Conservation (phyloP, 2,113 vertebrate species). For the Pterocles orientalis region DNA sequence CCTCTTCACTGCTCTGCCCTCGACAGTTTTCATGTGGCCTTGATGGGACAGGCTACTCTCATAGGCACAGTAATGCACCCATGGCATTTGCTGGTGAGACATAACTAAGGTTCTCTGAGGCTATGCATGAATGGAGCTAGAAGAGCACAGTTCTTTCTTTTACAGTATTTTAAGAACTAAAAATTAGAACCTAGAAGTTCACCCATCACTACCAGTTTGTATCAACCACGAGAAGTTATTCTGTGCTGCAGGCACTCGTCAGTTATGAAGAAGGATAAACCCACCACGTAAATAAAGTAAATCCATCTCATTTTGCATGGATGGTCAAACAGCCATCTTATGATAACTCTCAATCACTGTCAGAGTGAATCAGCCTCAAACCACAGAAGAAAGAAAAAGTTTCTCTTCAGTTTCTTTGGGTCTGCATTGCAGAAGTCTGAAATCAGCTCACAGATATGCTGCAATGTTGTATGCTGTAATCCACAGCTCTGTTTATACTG, state of each 20-base stretch:
- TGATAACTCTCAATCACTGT: slow-evolving; percentile 15
- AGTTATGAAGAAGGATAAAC: not conserved
- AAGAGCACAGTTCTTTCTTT: not conserved
- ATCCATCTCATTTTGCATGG: slow-evolving; percentile 26
- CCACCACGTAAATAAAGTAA: not conserved
- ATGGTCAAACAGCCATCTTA: slow-evolving; percentile 11
- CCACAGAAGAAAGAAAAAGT: not conserved
- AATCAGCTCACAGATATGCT: not conserved
- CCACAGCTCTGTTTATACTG: not conserved
- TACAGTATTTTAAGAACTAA: not conserved
- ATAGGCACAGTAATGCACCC: not conserved
- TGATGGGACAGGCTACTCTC: not conserved
- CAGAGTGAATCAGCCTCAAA: slow-evolving; percentile 16
- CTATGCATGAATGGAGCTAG: not conserved
- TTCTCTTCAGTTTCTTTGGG: not conserved
- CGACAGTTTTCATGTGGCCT: not conserved
- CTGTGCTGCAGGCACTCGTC: not conserved
- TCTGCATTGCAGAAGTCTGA: slow-evolving; percentile 33
- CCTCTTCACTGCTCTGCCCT: not conserved
- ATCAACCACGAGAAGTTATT: not conserved
- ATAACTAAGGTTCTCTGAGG: not conserved
- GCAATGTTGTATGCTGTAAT: not conserved
- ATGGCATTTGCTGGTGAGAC: not conserved
- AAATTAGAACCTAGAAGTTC: not conserved
- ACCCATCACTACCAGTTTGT: not conserved